Conservation (phyloP, 2,888 invertebrate species). For the Pandemis corylana region DNA sequence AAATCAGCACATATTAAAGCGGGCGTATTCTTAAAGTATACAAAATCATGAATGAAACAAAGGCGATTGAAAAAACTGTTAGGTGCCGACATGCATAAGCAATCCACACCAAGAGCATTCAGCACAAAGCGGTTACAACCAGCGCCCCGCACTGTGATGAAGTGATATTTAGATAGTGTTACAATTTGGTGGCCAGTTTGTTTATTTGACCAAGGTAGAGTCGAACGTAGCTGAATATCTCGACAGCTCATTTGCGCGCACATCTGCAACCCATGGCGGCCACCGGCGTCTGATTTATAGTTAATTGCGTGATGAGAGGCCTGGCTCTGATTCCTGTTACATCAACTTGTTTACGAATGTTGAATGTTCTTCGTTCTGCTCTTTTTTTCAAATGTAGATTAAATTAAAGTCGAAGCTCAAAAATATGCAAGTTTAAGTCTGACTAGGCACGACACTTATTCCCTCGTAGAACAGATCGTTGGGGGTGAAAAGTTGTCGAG, state of each 20-base stretch:
- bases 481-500: too few species aligned
- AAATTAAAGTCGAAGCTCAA: too few species aligned
- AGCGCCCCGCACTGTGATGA: not conserved
- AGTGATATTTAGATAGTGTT: not conserved
- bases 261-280: conserved; percentile 12
- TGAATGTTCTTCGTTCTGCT: not conserved
- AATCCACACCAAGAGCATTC: not conserved
- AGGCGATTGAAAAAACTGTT: not conserved
- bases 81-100: not conserved
- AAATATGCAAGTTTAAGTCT: too few species aligned
- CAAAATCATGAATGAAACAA: not conserved
- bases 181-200: conserved; percentile 5
- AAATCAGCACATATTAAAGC: not conserved
- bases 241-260: not conserved
- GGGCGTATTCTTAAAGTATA: not conserved
- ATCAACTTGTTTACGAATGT: conserved; percentile 12
- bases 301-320: conserved; percentile 25
- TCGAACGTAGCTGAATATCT: not conserved
- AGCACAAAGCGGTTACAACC: not conserved
- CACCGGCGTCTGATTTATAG: conserved; percentile 10
- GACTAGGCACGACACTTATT: too few species aligned
- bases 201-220: conserved; percentile 3
- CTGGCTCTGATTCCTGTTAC: conserved; percentile 27
- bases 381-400: not conserved
- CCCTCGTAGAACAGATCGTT: too few species aligned